phyloP scores from a whole-genome alignment of 2,113 vertebrate genomes.

The Percopsis transmontana region DNA sequence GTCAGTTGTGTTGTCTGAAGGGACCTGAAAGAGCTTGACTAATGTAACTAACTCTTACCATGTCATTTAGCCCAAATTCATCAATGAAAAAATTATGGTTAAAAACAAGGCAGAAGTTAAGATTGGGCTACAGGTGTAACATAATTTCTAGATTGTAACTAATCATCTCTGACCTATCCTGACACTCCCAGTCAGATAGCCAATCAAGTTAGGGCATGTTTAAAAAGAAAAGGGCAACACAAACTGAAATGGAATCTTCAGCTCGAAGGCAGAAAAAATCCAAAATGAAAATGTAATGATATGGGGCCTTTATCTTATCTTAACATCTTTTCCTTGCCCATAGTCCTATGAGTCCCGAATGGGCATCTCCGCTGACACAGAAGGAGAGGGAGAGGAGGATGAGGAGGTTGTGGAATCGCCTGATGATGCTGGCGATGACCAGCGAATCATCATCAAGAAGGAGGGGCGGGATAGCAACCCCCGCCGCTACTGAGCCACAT shows the following conservation, averaged over 20 bases:
- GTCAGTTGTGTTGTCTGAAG: too few relatives aligned
- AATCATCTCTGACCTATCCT: too few relatives aligned
- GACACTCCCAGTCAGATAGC: too few relatives aligned
- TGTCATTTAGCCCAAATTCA: not conserved
- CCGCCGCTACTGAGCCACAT: conserved; percentile 81
- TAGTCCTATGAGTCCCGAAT: conserved; percentile 80
- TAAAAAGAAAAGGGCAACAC: too few relatives aligned
- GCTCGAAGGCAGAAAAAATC: too few relatives aligned
- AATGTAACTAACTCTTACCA: too few relatives aligned
- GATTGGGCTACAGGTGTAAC: too few relatives aligned
- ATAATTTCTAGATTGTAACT: too few relatives aligned
- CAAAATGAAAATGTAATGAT: too few relatives aligned
- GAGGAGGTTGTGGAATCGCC: conserved; percentile 89
- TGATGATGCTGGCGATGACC: conserved; percentile 80
- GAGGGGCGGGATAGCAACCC: conserved; percentile 74
- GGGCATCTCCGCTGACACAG: conserved; percentile 73
- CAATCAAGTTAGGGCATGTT: not conserved
- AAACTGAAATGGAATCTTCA: too few relatives aligned
- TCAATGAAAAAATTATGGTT: not conserved
- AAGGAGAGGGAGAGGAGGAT: conserved; percentile 76
- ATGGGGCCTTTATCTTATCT: not conserved
- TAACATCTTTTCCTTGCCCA: not conserved
- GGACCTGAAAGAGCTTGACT: too few relatives aligned
- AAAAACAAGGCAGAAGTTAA: not conserved
- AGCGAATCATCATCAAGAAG: conserved; percentile 86